Percentiles rank a stretch among this genome's conserved stretches.
Conservation (phyloP, 1,140 invertebrate species). For the Drosophila melanica region DNA sequence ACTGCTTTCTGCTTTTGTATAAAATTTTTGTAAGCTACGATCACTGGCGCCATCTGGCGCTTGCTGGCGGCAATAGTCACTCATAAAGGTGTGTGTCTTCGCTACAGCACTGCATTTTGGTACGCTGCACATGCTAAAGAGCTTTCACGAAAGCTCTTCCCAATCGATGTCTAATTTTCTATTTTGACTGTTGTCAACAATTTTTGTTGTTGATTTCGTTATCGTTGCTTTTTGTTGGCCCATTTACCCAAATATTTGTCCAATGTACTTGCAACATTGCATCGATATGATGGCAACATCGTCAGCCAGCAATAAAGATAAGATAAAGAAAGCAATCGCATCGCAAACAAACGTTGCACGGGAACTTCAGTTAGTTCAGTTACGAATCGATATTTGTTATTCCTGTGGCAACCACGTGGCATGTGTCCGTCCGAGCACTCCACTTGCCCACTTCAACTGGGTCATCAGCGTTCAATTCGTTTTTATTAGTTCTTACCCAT, state of each 20-base stretch:
- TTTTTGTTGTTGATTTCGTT: background rate
- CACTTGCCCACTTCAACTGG: too few species aligned
- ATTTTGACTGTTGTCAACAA: conserved; percentile 13
- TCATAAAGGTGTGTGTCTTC: conserved; percentile 9
- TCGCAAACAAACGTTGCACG: conserved; percentile 1
- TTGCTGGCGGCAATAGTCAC: background rate
- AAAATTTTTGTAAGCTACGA: background rate
- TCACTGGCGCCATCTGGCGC: conserved; percentile 29
- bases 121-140: conserved; percentile 8
- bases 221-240: conserved; percentile 17
- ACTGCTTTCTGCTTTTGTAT: too few species aligned
- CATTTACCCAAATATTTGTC: conserved; percentile 48
- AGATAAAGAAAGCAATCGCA: conserved; percentile 34
- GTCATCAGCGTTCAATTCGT: background rate
- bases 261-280: conserved; percentile 33
- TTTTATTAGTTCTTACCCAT: conserved; percentile 8
- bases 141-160: conserved; percentile 11
- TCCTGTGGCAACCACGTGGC: too few species aligned
- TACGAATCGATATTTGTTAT: too few species aligned
- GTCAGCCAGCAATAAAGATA: conserved; percentile 13
- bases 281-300: conserved; percentile 11
- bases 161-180: conserved; percentile 2
- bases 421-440: too few species aligned
- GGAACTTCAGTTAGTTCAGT: too few species aligned
- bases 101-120: conserved; percentile 10